Evolutionary conservation across 2,797 vertebrate species (phyloP), one percentile per base, ranked within the genome.

Genomic region (Myoxocephalus aenaeus): DNA sequence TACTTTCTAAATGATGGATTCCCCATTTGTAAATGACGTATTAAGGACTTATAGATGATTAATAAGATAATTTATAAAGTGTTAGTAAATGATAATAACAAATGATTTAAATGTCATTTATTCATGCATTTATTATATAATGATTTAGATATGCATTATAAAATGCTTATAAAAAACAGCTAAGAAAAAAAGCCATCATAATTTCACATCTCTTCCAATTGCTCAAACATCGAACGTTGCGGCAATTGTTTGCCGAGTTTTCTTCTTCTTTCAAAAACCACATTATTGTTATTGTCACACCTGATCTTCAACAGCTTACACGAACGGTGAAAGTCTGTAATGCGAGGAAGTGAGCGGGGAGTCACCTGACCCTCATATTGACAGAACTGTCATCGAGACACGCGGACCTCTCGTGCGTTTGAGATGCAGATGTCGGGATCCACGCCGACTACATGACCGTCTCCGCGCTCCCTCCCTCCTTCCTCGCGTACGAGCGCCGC

Each of bases 401-500:
- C 65, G 65, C 73, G 71, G 59, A 71, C 65, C 69, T 79, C 58
- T 80, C 71, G n/a, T 54, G 56, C 63, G 56, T 74, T 54, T 84
- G 77, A 90, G 79, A 85, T 86, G 89, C 79, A 88, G 75, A 88
- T 84, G 87, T 84, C 78, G 65, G 75, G 65, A 68, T 77, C 65
- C 64, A 27, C 27, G 22, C 25, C 6, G 61, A 53, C 68, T 27
- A 14, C 61, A 38, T 14, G 70, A 7, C 72, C 29, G 29, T 63
- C 72, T 38, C 75, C 51, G 58, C 29, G 5, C n/a, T 15, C 22
- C 18, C n/a, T 15, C 22, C 18, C 66, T 25, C 50, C 62, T 76
- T 54, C 77, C 83, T 80, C 67, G n/a, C 75, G 82, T 89, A 85
- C 89, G 82, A 76, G 87, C 87, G 84, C 84, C 87, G 54, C 59